Percentiles rank a stretch among this genome's conserved stretches.
These are phyloP conservation scores for Tragelaphus eurycerus DNA, from an alignment of 2,797 vertebrate species.

Conservation along the genomic window DNA sequence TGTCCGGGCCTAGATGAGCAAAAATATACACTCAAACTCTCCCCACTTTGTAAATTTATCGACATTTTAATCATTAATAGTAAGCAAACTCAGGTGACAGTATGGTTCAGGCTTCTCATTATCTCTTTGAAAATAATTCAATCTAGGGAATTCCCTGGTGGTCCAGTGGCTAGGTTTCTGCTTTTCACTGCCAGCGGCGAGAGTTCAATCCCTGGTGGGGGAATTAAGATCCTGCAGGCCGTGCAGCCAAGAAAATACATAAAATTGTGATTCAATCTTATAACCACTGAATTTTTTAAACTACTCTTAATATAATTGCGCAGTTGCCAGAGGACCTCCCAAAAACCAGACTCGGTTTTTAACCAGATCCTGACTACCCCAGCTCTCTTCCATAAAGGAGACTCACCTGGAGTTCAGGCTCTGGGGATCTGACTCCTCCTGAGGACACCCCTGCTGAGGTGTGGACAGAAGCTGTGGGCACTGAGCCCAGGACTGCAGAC, in stretches of 20 bases:
- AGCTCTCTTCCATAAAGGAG: background rate
- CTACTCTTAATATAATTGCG: accelerated
- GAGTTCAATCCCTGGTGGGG: background rate
- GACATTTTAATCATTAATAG: background rate
- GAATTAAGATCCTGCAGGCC: background rate
- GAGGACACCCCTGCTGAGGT: accelerated
- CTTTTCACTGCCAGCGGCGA: background rate
- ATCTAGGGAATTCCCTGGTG: background rate
- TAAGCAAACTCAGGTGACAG: background rate
- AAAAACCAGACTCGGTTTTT: accelerated
- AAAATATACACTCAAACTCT: accelerated
- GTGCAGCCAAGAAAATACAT: background rate
- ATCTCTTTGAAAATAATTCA: background rate
- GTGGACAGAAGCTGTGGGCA: background rate
- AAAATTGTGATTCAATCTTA: background rate
- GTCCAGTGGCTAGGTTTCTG: background rate
- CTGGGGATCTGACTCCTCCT: background rate
- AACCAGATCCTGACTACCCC: background rate
- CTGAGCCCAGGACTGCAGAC: accelerated
- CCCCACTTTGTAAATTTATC: accelerated
- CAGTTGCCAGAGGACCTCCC: background rate
- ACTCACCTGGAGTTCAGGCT: too few relatives aligned
- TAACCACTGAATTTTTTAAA: background rate
- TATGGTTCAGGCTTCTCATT: too few relatives aligned
- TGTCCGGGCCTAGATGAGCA: accelerated